These are phyloP conservation scores for Psephotus haematonotus DNA, from an alignment of 2,113 vertebrate species.

Conservation along the genomic window DNA sequence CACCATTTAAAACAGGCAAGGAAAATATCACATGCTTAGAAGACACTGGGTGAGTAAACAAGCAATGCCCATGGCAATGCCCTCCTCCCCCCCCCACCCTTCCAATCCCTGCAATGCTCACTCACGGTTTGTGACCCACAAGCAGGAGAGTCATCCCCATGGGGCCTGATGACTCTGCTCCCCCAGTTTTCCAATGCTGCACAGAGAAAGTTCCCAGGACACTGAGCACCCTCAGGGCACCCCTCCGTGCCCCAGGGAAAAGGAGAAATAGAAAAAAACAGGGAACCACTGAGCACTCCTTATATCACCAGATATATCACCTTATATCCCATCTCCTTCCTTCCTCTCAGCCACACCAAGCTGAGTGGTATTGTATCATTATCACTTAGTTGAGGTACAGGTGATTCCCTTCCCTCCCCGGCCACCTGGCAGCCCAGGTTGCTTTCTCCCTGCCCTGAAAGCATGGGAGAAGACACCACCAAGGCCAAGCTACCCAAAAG, in stretches of 20 bases:
- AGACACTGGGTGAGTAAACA: neutral
- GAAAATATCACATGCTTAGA: neutral
- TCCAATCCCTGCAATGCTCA: rapidly evolving
- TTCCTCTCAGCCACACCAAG: neutral
- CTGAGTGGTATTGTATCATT: neutral
- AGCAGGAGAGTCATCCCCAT: neutral
- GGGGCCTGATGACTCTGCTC: rapidly evolving
- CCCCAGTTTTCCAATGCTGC: rapidly evolving
- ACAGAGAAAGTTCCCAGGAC: neutral
- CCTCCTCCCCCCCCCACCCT: neutral
- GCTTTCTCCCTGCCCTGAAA: neutral
- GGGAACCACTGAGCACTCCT: rapidly evolving
- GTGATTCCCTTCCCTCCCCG: neutral
- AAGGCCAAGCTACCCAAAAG: neutral
- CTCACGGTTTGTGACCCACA: neutral
- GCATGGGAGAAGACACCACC: neutral
- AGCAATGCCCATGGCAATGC: neutral
- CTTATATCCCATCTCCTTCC: neutral
- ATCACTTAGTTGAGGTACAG: neutral
- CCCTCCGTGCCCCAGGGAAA: neutral
- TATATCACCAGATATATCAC: neutral
- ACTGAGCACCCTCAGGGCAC: rapidly evolving
- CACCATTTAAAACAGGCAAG: neutral
- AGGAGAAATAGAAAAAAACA: rapidly evolving
- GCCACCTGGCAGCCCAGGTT: neutral